Evolutionary conservation across 2,113 vertebrate species (phyloP), one percentile per base, ranked within the genome.

Genomic region (Sisor rabdophorus): DNA sequence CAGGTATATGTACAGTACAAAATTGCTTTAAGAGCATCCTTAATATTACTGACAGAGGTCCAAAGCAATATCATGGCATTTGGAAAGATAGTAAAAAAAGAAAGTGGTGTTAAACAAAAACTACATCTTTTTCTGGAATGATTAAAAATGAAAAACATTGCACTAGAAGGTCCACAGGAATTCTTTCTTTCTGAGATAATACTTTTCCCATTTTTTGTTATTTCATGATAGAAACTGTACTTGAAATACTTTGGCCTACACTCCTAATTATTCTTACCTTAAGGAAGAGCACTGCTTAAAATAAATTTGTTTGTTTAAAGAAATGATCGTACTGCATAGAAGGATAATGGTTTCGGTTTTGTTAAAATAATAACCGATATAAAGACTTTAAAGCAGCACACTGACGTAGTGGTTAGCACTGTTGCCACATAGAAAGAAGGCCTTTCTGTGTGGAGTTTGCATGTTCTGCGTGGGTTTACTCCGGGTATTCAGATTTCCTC

Each of bases 131-230:
- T 26, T 20, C 47, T 55, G 32, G 69, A 60, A 30, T 4, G n/a
- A 58, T 61, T 59, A 53, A 54, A 73, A 28, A 11, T 3, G 7
- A 11, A 36, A 36, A 3, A 56, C 13, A 15, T 40, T 19, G 59
- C 52, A 22, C 22, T 73, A 77, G 73, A 81, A 32, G 30, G 40
- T 47, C 69, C 64, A 65, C 10, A 50, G 74, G 60, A 74, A 50
- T 7, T 9, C 47, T 80, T 20, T 55, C 20, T 64, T 76, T 76
- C 4, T 48, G 50, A 61, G 64, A 56, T 71, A 24, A 11, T 24
- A 26, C 36, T 65, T 32, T 69, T 26, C 22, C 52, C 67, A 7
- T 16, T 11, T 56, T n/a, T 17, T 68, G 60, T 58, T 26, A 55
- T 15, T 65, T 24, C 54, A 40, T 69, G 60, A 68, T 68, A 54